Conservation (phyloP, 1,140 invertebrate genomes). For the Brachionus koreanus region DNA sequence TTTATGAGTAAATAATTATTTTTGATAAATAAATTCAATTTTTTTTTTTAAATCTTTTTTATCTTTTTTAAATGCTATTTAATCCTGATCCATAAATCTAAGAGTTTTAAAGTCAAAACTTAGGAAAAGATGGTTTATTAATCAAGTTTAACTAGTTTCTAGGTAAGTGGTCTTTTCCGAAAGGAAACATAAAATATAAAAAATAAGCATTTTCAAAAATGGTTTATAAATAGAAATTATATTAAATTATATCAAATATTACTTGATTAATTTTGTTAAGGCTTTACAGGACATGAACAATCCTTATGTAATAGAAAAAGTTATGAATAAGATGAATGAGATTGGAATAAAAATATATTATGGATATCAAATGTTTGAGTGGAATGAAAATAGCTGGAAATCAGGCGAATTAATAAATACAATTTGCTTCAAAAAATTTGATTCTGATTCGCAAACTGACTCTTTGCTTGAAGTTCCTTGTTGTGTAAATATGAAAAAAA, state of each 20-base stretch:
- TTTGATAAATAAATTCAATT: too few species aligned
- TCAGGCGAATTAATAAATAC: constrained; percentile 47
- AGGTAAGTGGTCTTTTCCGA: too few species aligned
- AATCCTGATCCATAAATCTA: too few species aligned
- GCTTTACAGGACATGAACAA: constrained; percentile 54
- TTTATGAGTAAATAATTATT: too few species aligned
- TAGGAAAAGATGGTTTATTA: too few species aligned
- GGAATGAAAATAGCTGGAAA: constrained; percentile 50
- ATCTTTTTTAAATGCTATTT: too few species aligned
- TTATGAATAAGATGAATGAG: constrained; percentile 76
- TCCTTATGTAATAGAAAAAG: constrained; percentile 63
- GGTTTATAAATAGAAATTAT: too few species aligned
- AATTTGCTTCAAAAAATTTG: constrained; percentile 48
- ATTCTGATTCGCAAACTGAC: neutral
- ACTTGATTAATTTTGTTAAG: neutral
- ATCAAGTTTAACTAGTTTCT: too few species aligned
- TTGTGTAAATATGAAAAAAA: neutral
- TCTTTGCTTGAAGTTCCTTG: neutral
- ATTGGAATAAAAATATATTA: constrained; percentile 55
- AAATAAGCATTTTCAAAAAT: too few species aligned
- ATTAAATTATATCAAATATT: neutral
- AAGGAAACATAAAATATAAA: too few species aligned
- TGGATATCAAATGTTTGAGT: constrained; percentile 52
- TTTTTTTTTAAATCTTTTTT: too few species aligned
- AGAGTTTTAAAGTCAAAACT: too few species aligned